Evolutionary conservation across 2,797 vertebrate genomes (phyloP).

Genomic region (Alcedo quadribrachys): DNA sequence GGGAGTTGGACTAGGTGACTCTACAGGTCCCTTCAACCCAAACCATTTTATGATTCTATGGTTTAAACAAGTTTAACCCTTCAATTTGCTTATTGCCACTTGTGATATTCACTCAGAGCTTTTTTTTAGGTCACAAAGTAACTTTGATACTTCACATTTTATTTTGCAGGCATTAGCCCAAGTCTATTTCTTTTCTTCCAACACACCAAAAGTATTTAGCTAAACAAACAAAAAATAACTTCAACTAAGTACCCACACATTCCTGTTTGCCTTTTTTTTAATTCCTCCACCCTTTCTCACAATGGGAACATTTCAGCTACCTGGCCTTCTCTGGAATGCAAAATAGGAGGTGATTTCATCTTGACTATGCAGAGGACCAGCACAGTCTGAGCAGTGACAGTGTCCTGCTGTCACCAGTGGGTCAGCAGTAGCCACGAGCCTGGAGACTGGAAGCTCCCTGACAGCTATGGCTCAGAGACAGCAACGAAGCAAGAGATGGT

Average conservation of each 20-base stretch:
- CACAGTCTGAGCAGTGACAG: neutral
- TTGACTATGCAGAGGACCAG: neutral
- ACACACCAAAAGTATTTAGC: neutral
- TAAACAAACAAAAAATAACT: neutral
- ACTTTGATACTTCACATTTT: constrained; percentile 8
- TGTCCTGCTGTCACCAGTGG: neutral
- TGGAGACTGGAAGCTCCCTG: neutral
- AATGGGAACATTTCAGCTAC: neutral
- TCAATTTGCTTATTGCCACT: neutral
- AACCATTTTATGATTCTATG: neutral
- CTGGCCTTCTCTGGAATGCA: constrained; percentile 19
- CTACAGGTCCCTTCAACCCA: neutral
- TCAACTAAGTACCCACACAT: fast-evolving
- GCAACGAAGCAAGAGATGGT: neutral
- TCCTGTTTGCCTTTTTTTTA: neutral
- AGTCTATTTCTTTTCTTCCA: neutral
- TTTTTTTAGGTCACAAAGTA: neutral
- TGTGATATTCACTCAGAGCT: neutral
- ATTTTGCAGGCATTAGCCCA: neutral
- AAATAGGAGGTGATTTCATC: neutral
- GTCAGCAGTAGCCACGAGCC: neutral
- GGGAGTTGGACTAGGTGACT: neutral
- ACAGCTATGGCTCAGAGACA: neutral
- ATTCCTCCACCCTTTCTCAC: neutral
- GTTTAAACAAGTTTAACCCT: neutral